phyloP scores from a whole-genome alignment of 2,113 vertebrate species.

The Poeciliopsis turrubarensis region DNA sequence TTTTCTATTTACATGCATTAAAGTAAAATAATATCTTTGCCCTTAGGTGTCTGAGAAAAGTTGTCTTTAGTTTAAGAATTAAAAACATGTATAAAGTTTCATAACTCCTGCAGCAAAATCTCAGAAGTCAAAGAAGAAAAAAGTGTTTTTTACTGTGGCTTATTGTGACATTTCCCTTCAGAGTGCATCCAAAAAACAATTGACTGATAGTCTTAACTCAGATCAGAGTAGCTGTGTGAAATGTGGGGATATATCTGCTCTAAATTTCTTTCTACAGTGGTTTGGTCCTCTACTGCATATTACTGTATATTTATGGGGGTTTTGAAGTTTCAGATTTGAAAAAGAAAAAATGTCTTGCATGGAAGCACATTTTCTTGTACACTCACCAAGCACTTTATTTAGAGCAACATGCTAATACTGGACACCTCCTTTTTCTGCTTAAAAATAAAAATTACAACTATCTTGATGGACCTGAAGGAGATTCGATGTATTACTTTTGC shows the following conservation, averaged over 20 bases:
- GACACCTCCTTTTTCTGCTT: not conserved
- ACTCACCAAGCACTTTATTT: slow-evolving; percentile 23
- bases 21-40: too few species aligned
- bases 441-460: not conserved
- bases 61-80: too few species aligned
- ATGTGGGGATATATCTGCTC: not conserved
- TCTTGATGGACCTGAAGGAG: not conserved
- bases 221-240: not conserved
- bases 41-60: too few species aligned
- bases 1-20: too few species aligned
- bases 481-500: not conserved
- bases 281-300: slow-evolving; percentile 54
- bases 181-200: not conserved
- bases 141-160: not conserved
- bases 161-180: not conserved
- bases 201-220: not conserved
- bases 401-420: not conserved
- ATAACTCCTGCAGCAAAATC: not conserved
- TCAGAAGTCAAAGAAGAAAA: not conserved
- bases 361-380: slow-evolving; percentile 19
- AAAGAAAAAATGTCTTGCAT: slow-evolving; percentile 45
- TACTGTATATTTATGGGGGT: not conserved
- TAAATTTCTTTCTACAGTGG: slow-evolving; percentile 23
- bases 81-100: not conserved
- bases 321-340: slow-evolving; percentile 4